Base-by-base conservation (phyloP, 2,888 invertebrate genomes). In the Leucophora obtusa region DNA sequence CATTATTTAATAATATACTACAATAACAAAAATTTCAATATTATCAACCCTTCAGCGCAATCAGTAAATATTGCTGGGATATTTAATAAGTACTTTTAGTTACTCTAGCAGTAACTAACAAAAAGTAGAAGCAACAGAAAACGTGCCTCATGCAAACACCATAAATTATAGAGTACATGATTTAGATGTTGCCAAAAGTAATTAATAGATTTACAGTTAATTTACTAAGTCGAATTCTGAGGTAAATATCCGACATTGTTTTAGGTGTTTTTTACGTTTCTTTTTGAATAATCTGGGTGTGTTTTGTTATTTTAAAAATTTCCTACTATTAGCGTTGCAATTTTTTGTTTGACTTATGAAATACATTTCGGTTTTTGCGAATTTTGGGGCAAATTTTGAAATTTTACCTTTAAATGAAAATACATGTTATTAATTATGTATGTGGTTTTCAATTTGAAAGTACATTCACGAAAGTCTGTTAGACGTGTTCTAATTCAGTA, bases 121-220 rank as follows among this genome's bases (percentile, higher is more conserved):
- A 54, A 14, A 6, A 21, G 7, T 24, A 56, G 15, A 56, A 4
- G 5, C n/a, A 38, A n/a, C 14, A 43, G 43, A 17, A 33, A 62
- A 78, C 78, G 68, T 78, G 72, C 62, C 24, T 72, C 63, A 72
- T 72, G 56, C 72, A 51, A 68, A 68, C 56, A 33, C 68, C 56
- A 68, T 72, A 72, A 78, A 72, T 78, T 78, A 68, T 35, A 38
- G 56, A 11, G 33, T 68, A 56, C 68, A 77, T 62, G 68, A 74
- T 73, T 79, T 74, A 58, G 59, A 51, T 79, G 63, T 70, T 79
- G 54, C 79, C 68, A 66, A 70, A 79, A 70, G 51, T 74, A 79
- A 79, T 74, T 79, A 79, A 79, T 79, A 74, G 60, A 74, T 79
- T 74, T 66, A 70, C 79, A 66, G 70, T 79, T 74, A 79, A 70